Evolutionary conservation across 2,113 vertebrate genomes (phyloP), one percentile per base, ranked within the genome.

Genomic region (Serilophus lunatus): DNA sequence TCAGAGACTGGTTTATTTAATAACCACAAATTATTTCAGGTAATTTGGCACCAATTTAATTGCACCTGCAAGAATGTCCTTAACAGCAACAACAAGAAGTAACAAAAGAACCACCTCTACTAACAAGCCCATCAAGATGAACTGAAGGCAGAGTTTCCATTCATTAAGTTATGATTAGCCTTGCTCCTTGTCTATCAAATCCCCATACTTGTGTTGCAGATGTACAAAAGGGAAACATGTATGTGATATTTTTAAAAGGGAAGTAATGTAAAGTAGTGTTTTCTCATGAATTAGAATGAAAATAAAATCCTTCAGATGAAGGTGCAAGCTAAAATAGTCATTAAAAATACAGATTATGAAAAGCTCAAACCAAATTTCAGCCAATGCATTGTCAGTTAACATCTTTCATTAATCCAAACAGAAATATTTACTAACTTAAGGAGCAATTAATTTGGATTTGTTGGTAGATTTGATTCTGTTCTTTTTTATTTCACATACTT

Each of bases 21-120:
- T 93, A 97, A 94, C 93, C 92, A 92, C 95, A 92, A 95, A 97
- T 96, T 97, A 97, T 95, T 94, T 93, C 93, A 95, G 94, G 95
- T 97, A 95, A 96, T 97, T 97, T 96, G 94, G 92, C 95, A 96
- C 84, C 81, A 75, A 71, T 95, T 97, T 95, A 86, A 69, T 72
- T 88, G 68, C 69, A 86, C 91, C 92, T 93, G 92, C 94, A 97
- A 91, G 90, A 93, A 94, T 82, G 35, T 65, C 81, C 90, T 96
- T 64, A 81, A 79, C 56, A 93, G 84, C 44, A 93, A 63, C 47
- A 95, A 69, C 47, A 88, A 91, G 42, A 89, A 60, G n/a, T 70
- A 92, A 94, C 51, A 96, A 78, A 97, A 95, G 91, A 93, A 68
- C 60, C 50, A 82, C 19, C 19, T 70, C 82, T 86, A 51, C 71